Conservation (phyloP, 2,888 invertebrate genomes). For the Mellilla xanthometata region DNA sequence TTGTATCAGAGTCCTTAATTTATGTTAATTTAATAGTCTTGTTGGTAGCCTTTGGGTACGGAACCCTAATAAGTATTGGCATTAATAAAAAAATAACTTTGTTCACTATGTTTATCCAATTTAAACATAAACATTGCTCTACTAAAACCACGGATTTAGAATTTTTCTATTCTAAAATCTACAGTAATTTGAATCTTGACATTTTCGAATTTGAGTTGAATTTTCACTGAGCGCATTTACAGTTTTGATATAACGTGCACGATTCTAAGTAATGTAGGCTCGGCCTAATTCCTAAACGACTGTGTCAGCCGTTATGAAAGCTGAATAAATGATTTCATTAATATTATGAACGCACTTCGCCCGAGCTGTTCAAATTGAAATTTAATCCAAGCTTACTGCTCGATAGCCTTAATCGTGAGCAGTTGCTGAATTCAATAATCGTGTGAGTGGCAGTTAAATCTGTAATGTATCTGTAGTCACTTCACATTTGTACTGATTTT, state of each 20-base stretch:
- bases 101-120: too few relatives aligned
- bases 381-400: conserved; percentile 12
- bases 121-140: too few relatives aligned
- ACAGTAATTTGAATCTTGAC: conserved; percentile 6
- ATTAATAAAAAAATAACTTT: too few relatives aligned
- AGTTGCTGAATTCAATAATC: too few relatives aligned
- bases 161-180: not conserved
- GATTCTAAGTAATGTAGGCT: conserved; percentile 35
- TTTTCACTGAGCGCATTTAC: not conserved
- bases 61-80: too few relatives aligned
- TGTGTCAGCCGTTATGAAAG: conserved; percentile 35
- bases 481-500: too few relatives aligned
- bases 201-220: not conserved
- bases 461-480: too few relatives aligned
- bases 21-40: too few relatives aligned
- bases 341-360: conserved; percentile 4
- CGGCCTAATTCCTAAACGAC: conserved; percentile 35
- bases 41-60: too few relatives aligned
- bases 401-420: not conserved
- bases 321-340: conserved; percentile 37
- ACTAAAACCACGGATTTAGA: too few relatives aligned
- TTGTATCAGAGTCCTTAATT: too few relatives aligned
- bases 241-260: conserved; percentile 31
- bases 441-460: too few relatives aligned
- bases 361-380: conserved; percentile 20